phyloP scores from a whole-genome alignment of 2,797 vertebrate species.

The Rhabdophis nuchalis region DNA sequence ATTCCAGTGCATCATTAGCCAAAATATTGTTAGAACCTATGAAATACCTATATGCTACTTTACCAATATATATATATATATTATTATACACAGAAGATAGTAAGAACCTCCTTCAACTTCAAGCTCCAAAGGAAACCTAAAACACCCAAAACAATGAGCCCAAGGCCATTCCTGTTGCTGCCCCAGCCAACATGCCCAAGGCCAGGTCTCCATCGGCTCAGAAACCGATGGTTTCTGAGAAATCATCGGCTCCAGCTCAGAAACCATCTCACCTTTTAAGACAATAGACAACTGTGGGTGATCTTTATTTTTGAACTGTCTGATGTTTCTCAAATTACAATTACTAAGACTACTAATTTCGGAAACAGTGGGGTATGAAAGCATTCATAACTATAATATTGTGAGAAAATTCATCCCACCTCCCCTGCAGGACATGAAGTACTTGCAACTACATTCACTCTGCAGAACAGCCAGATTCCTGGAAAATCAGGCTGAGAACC shows the following conservation, averaged over 20 bases:
- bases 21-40: conserved; percentile 60
- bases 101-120: conserved; percentile 46
- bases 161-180: conserved; percentile 90
- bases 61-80: conserved; percentile 51
- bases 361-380: neutral
- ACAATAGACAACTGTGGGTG: neutral
- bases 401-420: neutral
- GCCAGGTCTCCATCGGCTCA: conserved; percentile 85
- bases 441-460: neutral
- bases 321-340: neutral
- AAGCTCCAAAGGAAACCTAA: conserved; percentile 59
- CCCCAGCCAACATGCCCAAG: conserved; percentile 90
- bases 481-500: neutral
- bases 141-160: conserved; percentile 95
- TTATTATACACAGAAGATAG: conserved; percentile 59
- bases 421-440: neutral
- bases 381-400: neutral
- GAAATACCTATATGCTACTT: conserved; percentile 59
- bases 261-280: neutral
- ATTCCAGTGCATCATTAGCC: conserved; percentile 58
- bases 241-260: no score
- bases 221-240: no score
- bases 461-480: neutral
- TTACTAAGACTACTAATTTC: neutral
- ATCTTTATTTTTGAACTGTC: neutral